Base-by-base conservation (phyloP, 2,113 vertebrate species). In the Lophura nycthemera region DNA sequence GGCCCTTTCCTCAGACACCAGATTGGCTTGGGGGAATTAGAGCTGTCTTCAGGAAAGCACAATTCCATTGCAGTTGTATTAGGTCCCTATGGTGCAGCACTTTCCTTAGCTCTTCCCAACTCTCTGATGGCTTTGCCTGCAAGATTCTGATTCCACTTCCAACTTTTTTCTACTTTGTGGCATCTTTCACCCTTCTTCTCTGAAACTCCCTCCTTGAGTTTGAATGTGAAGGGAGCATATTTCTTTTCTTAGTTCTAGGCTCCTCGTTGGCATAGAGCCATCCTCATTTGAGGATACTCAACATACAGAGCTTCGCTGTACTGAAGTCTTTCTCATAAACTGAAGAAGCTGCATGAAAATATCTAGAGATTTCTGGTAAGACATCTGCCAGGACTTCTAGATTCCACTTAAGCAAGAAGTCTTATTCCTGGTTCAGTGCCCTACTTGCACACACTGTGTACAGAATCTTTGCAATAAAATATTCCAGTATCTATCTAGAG, bases 291-390 rank as follows among this genome's bases (percentile, higher is more conserved):
- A 32, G 72, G 52, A 59, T 15, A n/a, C 14, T 47, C 25, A 29
- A 6, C 0, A 0, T 38, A 60, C 36, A 3, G n/a, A 89, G 29
- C 43, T 47, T 0, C 0, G 1, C 1, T 1, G 13, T 19, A 4
- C 34, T 76, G 54, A 25, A 79, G 11, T 52, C 17, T 10, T 67
- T 45, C 40, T 88, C 25, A 24, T 11, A 72, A 48, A 1, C 48
- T 65, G 54, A 79, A 90, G 59, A 79, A 89, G 15, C 15, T 57
- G 19, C 20, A 57, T 56, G 30, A 54, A 89, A 89, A 60, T 29
- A 47, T 18, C 1, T 0, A 1, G 17, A 45, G 19, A 38, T 56
- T 84, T 63, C 50, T 81, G n/a, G 12, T 72, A 78, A 89, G 50
- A 61, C 3, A 34, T 16, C 47, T 72, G 29, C 38, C 54, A 69